A percentile compares a stretch with the other conserved stretches of the same genome.
These are phyloP conservation scores for Cataglyphis livida DNA, from an alignment of 2,888 invertebrate genomes.

Conservation along the genomic window DNA sequence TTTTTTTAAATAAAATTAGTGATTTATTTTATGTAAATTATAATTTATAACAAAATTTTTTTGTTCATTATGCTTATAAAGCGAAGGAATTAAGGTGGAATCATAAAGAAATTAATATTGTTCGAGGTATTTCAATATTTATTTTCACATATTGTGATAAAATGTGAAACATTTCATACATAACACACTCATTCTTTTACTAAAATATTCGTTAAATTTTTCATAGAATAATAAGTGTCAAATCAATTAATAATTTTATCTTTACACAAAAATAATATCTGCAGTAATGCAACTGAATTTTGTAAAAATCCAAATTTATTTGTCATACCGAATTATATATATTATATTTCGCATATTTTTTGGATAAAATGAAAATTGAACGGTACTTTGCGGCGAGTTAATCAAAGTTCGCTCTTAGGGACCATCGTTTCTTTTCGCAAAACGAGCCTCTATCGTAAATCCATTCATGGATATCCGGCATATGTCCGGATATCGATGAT, in stretches of 20 bases:
- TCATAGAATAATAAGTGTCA: not conserved
- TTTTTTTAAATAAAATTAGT: not conserved
- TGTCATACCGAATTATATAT: not conserved
- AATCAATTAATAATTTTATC: not conserved
- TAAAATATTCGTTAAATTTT: not conserved
- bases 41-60: not conserved
- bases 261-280: not conserved
- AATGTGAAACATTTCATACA: not conserved
- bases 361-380: not conserved
- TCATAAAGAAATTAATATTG: not conserved
- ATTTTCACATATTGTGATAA: not conserved
- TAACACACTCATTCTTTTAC: not conserved
- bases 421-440: slow-evolving; percentile 28
- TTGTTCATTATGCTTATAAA: not conserved
- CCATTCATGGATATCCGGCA: slow-evolving; percentile 19
- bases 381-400: not conserved
- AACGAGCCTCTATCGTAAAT: slow-evolving; percentile 32
- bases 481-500: slow-evolving; percentile 38
- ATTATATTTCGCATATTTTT: slow-evolving; percentile 1
- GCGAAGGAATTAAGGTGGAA: not conserved
- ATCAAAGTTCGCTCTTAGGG: slow-evolving; percentile 19
- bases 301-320: not conserved
- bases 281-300: not conserved
- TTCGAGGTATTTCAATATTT: not conserved
- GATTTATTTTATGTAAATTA: not conserved